phyloP scores from a whole-genome alignment of 2,113 vertebrate species.

The Crotophaga sulcirostris region DNA sequence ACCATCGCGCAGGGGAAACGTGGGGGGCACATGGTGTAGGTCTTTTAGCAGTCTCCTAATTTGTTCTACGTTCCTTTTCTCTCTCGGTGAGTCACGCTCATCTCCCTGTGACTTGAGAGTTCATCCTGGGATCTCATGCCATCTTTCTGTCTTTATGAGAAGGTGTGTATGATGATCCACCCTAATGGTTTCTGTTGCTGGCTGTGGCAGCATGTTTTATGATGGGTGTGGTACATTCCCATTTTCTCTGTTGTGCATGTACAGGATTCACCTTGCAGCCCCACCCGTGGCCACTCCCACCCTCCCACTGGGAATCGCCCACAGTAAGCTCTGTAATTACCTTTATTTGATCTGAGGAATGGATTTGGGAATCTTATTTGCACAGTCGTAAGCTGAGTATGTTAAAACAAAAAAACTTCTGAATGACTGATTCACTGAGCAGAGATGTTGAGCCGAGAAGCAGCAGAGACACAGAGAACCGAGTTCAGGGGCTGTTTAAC shows the following conservation, averaged over 20 bases:
- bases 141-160: slow-evolving; percentile 73
- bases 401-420: slow-evolving; percentile 5
- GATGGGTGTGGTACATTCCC: slow-evolving; percentile 77
- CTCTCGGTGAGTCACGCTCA: slow-evolving; percentile 23
- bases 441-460: background rate
- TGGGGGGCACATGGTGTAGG: background rate
- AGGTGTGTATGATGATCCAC: slow-evolving; percentile 79
- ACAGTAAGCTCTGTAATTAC: slow-evolving; percentile 78
- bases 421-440: slow-evolving; percentile 6
- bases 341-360: slow-evolving; percentile 71
- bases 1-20: fast-evolving
- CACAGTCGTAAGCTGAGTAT: slow-evolving; percentile 45
- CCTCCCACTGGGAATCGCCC: slow-evolving; percentile 78
- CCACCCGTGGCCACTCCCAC: slow-evolving; percentile 77
- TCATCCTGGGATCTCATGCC: slow-evolving; percentile 56
- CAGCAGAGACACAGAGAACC: background rate
- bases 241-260: slow-evolving; percentile 72
- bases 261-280: slow-evolving; percentile 57
- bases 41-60: slow-evolving; percentile 5
- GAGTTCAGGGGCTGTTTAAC: background rate
- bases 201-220: slow-evolving; percentile 83
- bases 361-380: slow-evolving; percentile 69
- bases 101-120: slow-evolving; percentile 65
- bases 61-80: background rate
- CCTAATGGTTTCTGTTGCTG: slow-evolving; percentile 84